Evolutionary conservation across 1,140 invertebrate genomes (phyloP), one percentile per base, ranked within the genome.

Genomic region (Drosophila auraria): DNA sequence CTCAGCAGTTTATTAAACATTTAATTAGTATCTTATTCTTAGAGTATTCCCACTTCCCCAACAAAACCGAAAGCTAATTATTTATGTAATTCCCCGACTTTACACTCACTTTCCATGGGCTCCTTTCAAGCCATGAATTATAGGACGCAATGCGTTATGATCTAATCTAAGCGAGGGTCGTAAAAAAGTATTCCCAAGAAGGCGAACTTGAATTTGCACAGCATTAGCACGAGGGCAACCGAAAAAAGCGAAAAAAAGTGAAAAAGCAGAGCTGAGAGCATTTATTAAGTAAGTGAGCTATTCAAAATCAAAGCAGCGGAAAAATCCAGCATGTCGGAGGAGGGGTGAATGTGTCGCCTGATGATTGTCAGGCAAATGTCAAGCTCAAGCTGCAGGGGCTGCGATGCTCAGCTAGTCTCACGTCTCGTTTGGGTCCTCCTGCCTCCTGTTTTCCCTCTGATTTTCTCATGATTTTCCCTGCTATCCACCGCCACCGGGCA

Each of bases 231-330:
- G 12, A 30, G 17, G 50, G n/a, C 38, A 49, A 36, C 27, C 63
- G 30, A 45, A 49, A 42, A 33, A 11, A 23, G 36, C 7, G 61
- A 27, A 25, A 27, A 33, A 47, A 11, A 59, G 53, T 20, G 20
- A 15, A 42, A 58, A 44, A 23, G 25, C 54, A 47, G 47, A 47
- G 59, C 74, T 72, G n/a, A 56, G 27, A 60, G 75, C 80, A 66
- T 87, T 83, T 87, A 87, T 87, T 87, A 87, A 83, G 80, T 87
- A 89, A 87, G 84, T 81, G 84, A 75, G 84, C 81, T 72, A 84
- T 84, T 87, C 84, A 84, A 73, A 89, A 87, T 89, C 84, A 87
- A 81, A 78, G 84, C 73, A 78, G 83, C 80, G 87, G 80, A 83
- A 80, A 87, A 83, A 78, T 78, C 54, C 51, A 70, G 36, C 38